A percentile compares a stretch with the other conserved stretches of the same genome.
Evolutionary conservation across 2,888 invertebrate genomes (phyloP).

Genomic region (Halictus quadricinctus): DNA sequence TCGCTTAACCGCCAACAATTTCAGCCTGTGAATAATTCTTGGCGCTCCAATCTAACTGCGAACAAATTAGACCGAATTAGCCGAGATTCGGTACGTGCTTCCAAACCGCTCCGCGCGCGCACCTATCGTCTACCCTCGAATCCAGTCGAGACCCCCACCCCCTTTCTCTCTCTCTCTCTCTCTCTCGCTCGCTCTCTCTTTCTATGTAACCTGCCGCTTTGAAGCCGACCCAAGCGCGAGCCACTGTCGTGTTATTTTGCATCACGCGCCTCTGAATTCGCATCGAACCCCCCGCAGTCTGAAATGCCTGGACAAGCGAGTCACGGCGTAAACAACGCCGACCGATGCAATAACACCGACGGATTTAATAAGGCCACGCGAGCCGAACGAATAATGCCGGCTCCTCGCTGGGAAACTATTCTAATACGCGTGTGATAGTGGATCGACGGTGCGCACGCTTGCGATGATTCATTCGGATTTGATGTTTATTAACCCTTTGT

Average conservation of each 20-base stretch:
- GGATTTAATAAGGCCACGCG: constrained; percentile 42
- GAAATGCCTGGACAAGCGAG: constrained; percentile 33
- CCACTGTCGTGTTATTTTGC: constrained; percentile 48
- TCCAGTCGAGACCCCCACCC: not conserved
- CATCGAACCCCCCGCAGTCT: not conserved
- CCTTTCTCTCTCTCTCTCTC: not conserved
- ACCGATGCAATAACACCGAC: constrained; percentile 14
- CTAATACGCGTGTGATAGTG: constrained; percentile 23
- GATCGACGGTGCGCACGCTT: not conserved
- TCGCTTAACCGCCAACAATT: constrained; percentile 80
- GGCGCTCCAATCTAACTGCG: constrained; percentile 80
- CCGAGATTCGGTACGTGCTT: constrained; percentile 74
- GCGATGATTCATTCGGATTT: not conserved
- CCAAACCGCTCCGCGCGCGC: constrained; percentile 57
- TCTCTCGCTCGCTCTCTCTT: constrained; percentile 15
- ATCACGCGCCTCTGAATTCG: constrained; percentile 16
- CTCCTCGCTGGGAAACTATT: not conserved
- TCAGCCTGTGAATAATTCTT: constrained; percentile 80
- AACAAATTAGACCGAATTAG: constrained; percentile 81
- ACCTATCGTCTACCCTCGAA: constrained; percentile 37
- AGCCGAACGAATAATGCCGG: constrained; percentile 29
- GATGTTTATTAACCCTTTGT: not conserved
- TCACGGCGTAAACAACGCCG: constrained; percentile 44
- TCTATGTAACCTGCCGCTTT: constrained; percentile 37
- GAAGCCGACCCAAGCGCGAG: constrained; percentile 10